Percentiles rank a stretch among this genome's conserved stretches.
Evolutionary conservation across 2,113 vertebrate species (phyloP).

Genomic region (Plectropomus leopardus): DNA sequence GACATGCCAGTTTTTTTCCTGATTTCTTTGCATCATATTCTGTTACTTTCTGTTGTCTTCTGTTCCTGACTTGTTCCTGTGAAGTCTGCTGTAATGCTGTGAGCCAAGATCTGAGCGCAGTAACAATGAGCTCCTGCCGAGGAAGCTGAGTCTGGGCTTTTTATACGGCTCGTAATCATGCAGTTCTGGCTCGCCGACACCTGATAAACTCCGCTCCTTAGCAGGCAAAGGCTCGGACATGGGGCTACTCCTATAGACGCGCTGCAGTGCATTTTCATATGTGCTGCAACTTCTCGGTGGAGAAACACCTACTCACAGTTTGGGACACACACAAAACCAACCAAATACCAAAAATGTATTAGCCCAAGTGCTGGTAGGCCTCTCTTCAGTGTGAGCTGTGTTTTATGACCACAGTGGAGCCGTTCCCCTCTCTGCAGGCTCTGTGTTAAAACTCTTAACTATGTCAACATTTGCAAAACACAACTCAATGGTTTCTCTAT

Average conservation of each 20-base stretch:
- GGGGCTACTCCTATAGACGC: background rate
- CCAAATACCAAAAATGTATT: slow-evolving; percentile 22
- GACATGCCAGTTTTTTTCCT: background rate
- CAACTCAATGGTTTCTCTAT: slow-evolving; percentile 6
- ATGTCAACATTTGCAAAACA: slow-evolving; percentile 61
- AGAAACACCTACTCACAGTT: background rate
- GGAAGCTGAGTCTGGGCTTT: slow-evolving; percentile 31
- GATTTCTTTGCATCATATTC: background rate
- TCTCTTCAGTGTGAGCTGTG: background rate
- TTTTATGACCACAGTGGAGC: slow-evolving; percentile 38
- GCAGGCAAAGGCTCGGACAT: background rate
- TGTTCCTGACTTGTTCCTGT: slow-evolving; percentile 12
- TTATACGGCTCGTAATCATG: slow-evolving; percentile 28
- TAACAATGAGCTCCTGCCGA: slow-evolving; percentile 38
- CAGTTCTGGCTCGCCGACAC: slow-evolving; percentile 48
- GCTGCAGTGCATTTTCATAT: background rate
- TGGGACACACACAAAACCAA: slow-evolving; percentile 10
- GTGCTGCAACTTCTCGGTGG: background rate
- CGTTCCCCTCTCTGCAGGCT: slow-evolving; percentile 34
- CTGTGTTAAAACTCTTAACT: slow-evolving; percentile 39
- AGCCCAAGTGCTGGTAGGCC: background rate
- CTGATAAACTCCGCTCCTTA: slow-evolving; percentile 47
- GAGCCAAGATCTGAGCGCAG: slow-evolving; percentile 25
- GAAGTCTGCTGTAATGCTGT: slow-evolving; percentile 9
- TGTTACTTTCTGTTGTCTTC: background rate